phyloP scores from a whole-genome alignment of 2,797 vertebrate species.

The Coccyzus lansbergi region DNA sequence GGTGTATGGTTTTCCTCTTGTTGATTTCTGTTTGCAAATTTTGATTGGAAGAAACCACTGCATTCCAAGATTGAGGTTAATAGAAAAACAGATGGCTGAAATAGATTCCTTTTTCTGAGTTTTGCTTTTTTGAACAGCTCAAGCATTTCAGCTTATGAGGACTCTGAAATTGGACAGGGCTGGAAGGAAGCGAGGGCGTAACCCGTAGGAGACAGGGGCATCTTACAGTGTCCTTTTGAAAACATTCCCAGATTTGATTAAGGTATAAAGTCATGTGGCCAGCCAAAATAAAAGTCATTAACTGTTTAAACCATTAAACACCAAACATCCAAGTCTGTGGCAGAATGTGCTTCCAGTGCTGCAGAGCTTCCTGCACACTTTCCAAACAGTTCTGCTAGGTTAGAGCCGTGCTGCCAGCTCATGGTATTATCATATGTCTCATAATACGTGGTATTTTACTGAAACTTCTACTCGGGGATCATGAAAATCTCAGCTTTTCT shows the following conservation, averaged over 20 bases:
- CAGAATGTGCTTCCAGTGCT: background rate
- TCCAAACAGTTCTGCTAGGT: constrained; percentile 5
- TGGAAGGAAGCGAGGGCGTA: constrained; percentile 53
- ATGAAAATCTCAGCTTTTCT: constrained; percentile 6
- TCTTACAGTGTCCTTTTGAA: constrained; percentile 41
- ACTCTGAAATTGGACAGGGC: background rate
- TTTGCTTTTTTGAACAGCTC: background rate
- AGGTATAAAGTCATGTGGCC: background rate
- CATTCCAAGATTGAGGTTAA: constrained; percentile 16
- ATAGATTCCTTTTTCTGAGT: background rate
- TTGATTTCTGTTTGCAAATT: background rate
- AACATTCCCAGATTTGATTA: constrained; percentile 15
- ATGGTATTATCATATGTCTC: constrained; percentile 39
- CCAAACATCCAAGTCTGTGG: background rate
- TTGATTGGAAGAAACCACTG: background rate
- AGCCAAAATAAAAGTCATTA: background rate
- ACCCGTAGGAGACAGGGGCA: constrained; percentile 28
- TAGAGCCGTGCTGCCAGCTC: constrained; percentile 11
- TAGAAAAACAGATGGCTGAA: constrained; percentile 17
- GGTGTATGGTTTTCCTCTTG: fast-evolving
- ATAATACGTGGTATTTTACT: constrained; percentile 31
- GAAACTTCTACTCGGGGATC: constrained; percentile 1
- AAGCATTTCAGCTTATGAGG: background rate
- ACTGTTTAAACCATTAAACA: background rate
- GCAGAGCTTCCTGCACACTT: background rate